Evolutionary conservation across 2,113 vertebrate genomes (phyloP), one percentile per base, ranked within the genome.

Genomic region (Rhinoderma darwinii): DNA sequence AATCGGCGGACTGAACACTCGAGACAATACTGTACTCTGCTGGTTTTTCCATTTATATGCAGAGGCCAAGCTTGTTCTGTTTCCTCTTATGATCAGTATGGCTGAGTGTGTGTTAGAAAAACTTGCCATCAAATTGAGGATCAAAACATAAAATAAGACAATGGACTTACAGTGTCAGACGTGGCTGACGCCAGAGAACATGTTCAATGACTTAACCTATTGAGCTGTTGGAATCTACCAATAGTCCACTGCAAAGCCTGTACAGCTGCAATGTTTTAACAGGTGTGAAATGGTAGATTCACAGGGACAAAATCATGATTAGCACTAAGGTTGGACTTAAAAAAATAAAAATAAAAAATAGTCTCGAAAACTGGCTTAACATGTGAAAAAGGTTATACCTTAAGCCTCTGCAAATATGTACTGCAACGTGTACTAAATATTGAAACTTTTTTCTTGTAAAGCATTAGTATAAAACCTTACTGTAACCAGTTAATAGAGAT

Each of bases 201-300:
- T 80, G 76, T 43, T 68, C 74, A 20, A 56, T 61, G 77, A 76
- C 84, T 86, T 86, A 86, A 86, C 84, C 84, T 80, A 70, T 66
- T 80, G 84, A 86, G 84, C 84, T 63, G 79, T 30, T 81, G 78
- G 70, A 81, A 87, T 70, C 77, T 87, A 61, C 73, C 78, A 87
- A 87, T 87, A 82, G 50, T 41, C 43, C 59, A 25, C 56, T 87
- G 85, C 66, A 81, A 87, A 87, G 66, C 78, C 51, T 56, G 5
- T 61, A 43, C 66, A 81, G 66, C 66, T 87, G 78, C 63, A 82
- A 87, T 87, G 66, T 87, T 87, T 87, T 73, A 87, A 81, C 66
- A 87, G 77, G 85, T 87, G 85, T 82, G 63, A 81, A 81, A 17
- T 81, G 66, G 77, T 82, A 82, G 51, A 87, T 81, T 87, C 77